Percentiles rank a stretch among this genome's conserved stretches.
Conservation (phyloP, 2,113 vertebrate species). For the Strix uralensis region DNA sequence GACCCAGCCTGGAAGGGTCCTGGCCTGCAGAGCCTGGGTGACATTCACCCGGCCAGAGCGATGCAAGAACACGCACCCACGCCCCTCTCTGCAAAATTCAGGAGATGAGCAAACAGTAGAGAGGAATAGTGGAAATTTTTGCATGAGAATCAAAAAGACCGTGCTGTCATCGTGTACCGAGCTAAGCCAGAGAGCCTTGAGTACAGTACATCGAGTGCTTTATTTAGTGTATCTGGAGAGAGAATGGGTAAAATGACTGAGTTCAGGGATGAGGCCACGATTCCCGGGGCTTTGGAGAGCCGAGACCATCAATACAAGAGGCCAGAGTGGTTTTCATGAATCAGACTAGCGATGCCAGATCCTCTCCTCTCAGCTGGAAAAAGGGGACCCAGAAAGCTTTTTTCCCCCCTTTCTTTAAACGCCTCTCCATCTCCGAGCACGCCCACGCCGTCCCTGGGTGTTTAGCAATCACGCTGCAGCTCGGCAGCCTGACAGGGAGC, state of each 20-base stretch:
- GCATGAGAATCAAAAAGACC: background rate
- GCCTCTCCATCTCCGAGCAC: background rate
- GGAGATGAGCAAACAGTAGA: background rate
- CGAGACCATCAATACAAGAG: background rate
- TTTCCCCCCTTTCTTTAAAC: background rate
- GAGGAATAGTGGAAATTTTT: background rate
- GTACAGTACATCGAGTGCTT: background rate
- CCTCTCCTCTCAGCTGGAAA: slow-evolving; percentile 6
- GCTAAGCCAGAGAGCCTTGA: background rate
- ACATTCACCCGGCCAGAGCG: accelerated
- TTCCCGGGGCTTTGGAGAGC: background rate
- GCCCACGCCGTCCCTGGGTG: background rate
- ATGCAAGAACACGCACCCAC: accelerated
- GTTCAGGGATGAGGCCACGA: slow-evolving; percentile 7
- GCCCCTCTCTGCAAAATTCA: background rate
- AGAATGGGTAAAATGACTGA: slow-evolving; percentile 3
- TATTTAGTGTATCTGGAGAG: background rate
- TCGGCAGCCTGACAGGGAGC: background rate
- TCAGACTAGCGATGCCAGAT: background rate
- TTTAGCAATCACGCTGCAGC: background rate
- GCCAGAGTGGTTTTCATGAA: slow-evolving; percentile 6
- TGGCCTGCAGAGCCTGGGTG: background rate
- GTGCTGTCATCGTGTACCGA: background rate
- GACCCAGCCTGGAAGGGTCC: background rate
- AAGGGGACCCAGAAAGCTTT: background rate